Conservation (phyloP, 2,888 invertebrate genomes). For the Ditula angustiorana region DNA sequence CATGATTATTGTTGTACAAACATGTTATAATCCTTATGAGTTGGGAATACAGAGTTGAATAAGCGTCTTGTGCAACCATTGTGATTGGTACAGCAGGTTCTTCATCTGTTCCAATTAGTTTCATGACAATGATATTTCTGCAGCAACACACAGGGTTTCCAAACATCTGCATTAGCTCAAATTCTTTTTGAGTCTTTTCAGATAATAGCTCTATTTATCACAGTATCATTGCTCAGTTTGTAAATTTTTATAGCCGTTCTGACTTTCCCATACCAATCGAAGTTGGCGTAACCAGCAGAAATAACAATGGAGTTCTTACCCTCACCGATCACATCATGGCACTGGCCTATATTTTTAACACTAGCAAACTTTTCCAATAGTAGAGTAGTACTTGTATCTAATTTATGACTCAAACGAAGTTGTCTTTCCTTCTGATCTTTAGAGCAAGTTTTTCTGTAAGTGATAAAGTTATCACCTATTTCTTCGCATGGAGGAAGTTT, state of each 20-base stretch:
- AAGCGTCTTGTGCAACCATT: background rate
- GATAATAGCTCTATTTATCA: background rate
- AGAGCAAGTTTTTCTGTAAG: slow-evolving; percentile 34
- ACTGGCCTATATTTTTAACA: background rate
- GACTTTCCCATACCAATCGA: too few relatives aligned
- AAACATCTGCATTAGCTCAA: background rate
- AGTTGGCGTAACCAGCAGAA: background rate
- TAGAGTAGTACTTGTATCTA: background rate
- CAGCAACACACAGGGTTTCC: background rate
- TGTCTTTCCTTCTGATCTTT: slow-evolving; percentile 1
- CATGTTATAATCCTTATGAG: background rate
- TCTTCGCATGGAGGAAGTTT: background rate
- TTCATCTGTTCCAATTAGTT: background rate
- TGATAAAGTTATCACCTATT: background rate
- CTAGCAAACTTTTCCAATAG: background rate
- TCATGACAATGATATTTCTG: background rate
- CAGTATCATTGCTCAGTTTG: background rate
- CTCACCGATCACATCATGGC: background rate
- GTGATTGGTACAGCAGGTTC: background rate
- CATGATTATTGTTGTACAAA: background rate
- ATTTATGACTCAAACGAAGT: background rate
- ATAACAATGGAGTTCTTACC: background rate
- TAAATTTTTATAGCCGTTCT: background rate
- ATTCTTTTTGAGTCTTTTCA: background rate
- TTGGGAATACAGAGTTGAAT: background rate